Conservation (phyloP, 1,140 invertebrate genomes). For the Drosophila fuyamai region DNA sequence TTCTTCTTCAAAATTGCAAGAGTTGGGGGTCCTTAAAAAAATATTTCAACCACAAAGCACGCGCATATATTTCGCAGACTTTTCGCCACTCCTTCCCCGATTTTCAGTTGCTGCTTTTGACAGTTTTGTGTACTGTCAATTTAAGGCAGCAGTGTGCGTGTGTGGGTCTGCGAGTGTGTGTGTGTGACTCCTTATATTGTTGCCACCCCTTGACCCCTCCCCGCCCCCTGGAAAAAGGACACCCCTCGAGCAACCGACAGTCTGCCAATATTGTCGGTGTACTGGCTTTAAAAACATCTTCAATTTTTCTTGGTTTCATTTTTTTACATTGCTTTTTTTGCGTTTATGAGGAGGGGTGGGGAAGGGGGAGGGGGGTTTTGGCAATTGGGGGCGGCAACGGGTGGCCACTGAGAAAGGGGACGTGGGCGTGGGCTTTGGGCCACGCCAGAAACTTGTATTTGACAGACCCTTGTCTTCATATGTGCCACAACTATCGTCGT, state of each 20-base stretch:
- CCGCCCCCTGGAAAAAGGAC: constrained; percentile 3
- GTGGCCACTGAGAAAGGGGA: constrained; percentile 1
- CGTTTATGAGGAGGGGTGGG: neutral
- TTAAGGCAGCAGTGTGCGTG: constrained; percentile 49
- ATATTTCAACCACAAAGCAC: constrained; percentile 16
- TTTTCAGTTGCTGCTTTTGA: constrained; percentile 62
- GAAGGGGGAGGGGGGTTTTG: neutral
- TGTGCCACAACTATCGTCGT: constrained; percentile 75
- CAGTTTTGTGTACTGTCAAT: constrained; percentile 82
- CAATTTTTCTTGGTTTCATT: constrained; percentile 69
- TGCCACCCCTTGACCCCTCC: constrained; percentile 38
- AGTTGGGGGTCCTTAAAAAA: neutral
- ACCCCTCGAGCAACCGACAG: neutral
- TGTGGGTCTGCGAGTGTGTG: constrained; percentile 27
- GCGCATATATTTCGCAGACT: constrained; percentile 32
- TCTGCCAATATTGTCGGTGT: constrained; percentile 46
- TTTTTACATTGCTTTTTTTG: constrained; percentile 11
- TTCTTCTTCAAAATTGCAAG: neutral
- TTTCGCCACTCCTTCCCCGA: constrained; percentile 5
- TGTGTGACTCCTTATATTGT: constrained; percentile 50
- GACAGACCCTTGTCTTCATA: constrained; percentile 82
- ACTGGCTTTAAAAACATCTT: constrained; percentile 77
- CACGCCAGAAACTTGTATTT: constrained; percentile 79
- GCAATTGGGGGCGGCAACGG: neutral
- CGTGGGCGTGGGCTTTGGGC: constrained; percentile 29